A percentile compares a stretch with the other conserved stretches of the same genome.
Conservation (phyloP, 2,797 vertebrate species). For the Leucoraja ocellata region DNA sequence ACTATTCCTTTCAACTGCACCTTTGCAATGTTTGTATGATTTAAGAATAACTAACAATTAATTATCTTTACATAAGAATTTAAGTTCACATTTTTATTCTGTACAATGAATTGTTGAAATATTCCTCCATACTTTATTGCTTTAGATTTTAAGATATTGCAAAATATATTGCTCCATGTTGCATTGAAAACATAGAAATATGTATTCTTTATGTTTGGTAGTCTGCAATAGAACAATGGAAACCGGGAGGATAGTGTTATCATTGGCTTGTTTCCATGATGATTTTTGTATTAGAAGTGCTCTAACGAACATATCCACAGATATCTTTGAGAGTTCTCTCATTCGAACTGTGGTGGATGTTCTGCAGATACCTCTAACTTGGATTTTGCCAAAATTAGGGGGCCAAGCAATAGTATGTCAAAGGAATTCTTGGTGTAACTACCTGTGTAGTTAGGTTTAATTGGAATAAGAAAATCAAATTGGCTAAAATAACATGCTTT, state of each 20-base stretch:
- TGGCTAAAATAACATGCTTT: background rate
- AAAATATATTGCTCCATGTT: background rate
- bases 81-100: background rate
- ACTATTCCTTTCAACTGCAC: constrained; percentile 4
- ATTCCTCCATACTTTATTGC: background rate
- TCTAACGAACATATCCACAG: background rate
- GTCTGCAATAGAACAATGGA: background rate
- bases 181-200: background rate
- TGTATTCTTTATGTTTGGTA: background rate
- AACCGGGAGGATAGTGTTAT: background rate
- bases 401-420: background rate
- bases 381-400: background rate
- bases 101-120: background rate
- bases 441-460: background rate
- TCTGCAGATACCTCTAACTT: too few relatives aligned
- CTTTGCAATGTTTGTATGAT: background rate
- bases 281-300: background rate
- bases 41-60: background rate
- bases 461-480: background rate
- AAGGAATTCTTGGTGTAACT: background rate
- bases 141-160: background rate
- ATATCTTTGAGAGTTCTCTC: constrained; percentile 7
- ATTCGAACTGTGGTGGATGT: background rate
- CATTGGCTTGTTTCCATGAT: constrained; percentile 5
- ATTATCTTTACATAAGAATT: constrained; percentile 5